Evolutionary conservation across 2,797 vertebrate species (phyloP).

Genomic region (Pangasius krempfi): DNA sequence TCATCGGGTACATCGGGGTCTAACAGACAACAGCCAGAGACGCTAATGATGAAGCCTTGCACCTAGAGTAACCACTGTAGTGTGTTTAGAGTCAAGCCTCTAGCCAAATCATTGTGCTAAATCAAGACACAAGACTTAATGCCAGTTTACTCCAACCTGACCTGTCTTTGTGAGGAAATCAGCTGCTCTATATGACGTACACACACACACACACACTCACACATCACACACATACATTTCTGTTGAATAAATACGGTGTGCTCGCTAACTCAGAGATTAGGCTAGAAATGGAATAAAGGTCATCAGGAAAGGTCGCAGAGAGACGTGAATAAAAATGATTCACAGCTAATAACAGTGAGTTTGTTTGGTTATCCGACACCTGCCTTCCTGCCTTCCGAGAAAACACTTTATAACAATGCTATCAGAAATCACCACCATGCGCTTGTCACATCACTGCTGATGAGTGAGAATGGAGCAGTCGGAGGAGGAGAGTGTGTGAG

Average conservation of each 20-base stretch:
- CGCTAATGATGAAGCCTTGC: background rate
- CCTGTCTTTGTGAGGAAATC: background rate
- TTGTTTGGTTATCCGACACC: conserved; percentile 31
- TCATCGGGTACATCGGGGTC: background rate
- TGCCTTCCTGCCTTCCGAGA: background rate
- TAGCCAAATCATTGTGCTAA: background rate
- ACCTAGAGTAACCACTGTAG: background rate
- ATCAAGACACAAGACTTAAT: background rate
- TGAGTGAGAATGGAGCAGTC: conserved; percentile 8
- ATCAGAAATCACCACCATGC: conserved; percentile 30
- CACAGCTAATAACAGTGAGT: conserved; percentile 30
- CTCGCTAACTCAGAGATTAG: conserved; percentile 20
- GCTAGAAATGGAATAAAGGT: conserved; percentile 39
- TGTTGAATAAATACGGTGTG: background rate
- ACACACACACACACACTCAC: background rate
- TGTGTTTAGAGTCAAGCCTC: background rate
- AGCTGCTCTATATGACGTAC: background rate
- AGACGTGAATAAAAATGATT: conserved; percentile 33
- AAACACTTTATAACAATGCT: conserved; percentile 11
- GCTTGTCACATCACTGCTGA: conserved; percentile 7
- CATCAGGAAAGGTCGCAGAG: conserved; percentile 27
- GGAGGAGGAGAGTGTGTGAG: conserved; percentile 4
- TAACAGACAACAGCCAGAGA: background rate
- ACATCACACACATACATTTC: background rate
- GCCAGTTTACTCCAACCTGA: background rate